These are phyloP conservation scores for Sepiola atlantica DNA, from an alignment of 2,888 invertebrate genomes.

Conservation along the genomic window DNA sequence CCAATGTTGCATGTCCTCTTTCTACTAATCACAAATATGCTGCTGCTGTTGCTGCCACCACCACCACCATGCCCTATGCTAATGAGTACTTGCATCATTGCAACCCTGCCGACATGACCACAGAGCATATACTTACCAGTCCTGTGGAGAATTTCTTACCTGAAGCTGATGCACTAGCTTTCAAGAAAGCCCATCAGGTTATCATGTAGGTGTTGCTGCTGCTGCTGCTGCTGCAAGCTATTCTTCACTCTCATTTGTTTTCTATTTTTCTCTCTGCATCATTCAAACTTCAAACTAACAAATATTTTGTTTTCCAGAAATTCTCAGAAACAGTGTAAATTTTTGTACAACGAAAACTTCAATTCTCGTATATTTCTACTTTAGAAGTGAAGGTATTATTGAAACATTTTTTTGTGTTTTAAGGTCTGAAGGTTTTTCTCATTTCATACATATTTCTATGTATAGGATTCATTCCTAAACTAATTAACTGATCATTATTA, in stretches of 20 bases:
- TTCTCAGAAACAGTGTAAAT: not conserved
- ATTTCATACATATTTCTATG: too few relatives aligned
- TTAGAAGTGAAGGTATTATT: not conserved
- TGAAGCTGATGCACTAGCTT: slow-evolving; percentile 65
- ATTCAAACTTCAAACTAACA: not conserved
- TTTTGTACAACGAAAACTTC: not conserved
- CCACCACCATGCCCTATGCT: not conserved
- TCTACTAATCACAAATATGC: slow-evolving; percentile 43
- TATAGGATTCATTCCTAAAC: too few relatives aligned
- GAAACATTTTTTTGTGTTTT: not conserved
- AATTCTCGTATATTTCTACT: not conserved
- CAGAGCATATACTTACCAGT: slow-evolving; percentile 50
- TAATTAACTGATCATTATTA: too few relatives aligned
- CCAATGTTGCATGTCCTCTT: slow-evolving; percentile 42
- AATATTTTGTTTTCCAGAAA: not conserved
- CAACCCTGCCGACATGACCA: slow-evolving; percentile 20
- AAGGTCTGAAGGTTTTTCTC: not conserved
- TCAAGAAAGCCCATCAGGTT: slow-evolving; percentile 68
- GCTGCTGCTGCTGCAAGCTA: not conserved
- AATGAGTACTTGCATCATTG: not conserved
- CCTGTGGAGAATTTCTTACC: slow-evolving; percentile 61
- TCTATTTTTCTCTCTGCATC: not conserved
- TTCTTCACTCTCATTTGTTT: not conserved
- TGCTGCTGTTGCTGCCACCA: not conserved
- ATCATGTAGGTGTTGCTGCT: slow-evolving; percentile 64